Evolutionary conservation across 2,797 vertebrate genomes (phyloP).

Genomic region (Phoeniculus purpureus): DNA sequence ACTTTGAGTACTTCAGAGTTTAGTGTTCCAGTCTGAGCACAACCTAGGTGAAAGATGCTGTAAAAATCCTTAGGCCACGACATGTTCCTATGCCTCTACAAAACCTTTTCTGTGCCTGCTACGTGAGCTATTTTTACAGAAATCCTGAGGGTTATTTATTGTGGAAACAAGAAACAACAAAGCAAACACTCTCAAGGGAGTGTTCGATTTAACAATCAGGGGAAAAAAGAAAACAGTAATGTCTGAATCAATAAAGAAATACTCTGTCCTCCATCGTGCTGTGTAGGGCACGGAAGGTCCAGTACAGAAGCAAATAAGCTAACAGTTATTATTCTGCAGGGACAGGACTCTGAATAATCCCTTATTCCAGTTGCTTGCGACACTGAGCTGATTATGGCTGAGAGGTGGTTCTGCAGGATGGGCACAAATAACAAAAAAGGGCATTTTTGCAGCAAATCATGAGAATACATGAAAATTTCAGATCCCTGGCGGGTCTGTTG

Average conservation of each 20-base stretch:
- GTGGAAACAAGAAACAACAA: neutral
- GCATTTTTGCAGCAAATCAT: neutral
- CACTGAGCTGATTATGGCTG: neutral
- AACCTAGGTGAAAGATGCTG: neutral
- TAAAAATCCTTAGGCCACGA: neutral
- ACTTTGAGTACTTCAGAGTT: neutral
- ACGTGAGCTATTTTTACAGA: neutral
- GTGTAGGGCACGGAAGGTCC: constrained; percentile 22
- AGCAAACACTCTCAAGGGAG: neutral
- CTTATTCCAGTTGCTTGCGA: constrained; percentile 41
- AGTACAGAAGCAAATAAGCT: constrained; percentile 25
- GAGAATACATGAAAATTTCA: neutral
- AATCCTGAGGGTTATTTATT: neutral
- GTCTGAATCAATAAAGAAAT: constrained; percentile 12
- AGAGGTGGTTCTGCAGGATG: neutral
- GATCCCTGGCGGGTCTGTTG: neutral
- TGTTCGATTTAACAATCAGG: neutral
- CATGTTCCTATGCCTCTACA: neutral
- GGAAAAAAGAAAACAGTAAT: neutral
- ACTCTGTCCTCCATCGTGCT: neutral
- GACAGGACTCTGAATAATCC: constrained; percentile 3
- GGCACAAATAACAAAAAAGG: neutral
- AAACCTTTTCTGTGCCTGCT: neutral
- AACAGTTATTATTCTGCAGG: constrained; percentile 36
- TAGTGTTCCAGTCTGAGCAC: neutral